phyloP scores from a whole-genome alignment of 30 jellyfish, hydroid and myxozoan species.

The Cassiopea xamachana region DNA sequence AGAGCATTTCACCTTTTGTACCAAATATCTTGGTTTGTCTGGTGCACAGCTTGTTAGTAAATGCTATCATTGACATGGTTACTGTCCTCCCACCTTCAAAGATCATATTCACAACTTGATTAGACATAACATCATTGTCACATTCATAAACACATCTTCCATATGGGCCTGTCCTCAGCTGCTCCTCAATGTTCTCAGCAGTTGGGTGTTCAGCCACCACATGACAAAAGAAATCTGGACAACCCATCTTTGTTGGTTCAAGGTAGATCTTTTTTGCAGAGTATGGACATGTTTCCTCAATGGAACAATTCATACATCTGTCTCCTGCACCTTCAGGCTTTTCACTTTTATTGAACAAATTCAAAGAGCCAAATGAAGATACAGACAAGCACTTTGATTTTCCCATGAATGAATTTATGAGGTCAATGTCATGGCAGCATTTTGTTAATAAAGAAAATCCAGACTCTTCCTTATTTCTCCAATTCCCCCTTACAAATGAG shows the following conservation, averaged over 20 bases:
- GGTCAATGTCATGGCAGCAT: slow-evolving; percentile 92
- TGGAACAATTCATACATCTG: slow-evolving; percentile 81
- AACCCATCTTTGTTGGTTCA: slow-evolving; percentile 57
- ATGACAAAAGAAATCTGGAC: slow-evolving; percentile 67
- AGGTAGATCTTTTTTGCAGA: slow-evolving; percentile 86
- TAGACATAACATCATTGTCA: slow-evolving; percentile 90
- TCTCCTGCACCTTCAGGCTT: slow-evolving; percentile 81
- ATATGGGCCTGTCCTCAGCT: slow-evolving; percentile 83
- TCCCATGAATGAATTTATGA: slow-evolving; percentile 77
- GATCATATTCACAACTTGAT: slow-evolving; percentile 87
- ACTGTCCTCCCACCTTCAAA: slow-evolving; percentile 87
- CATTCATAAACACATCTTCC: slow-evolving; percentile 95
- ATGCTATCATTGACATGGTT: slow-evolving; percentile 84
- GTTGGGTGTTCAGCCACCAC: slow-evolving; percentile 66
- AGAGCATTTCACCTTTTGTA: slow-evolving; percentile 76
- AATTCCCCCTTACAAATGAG: slow-evolving; percentile 88
- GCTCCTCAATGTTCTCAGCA: slow-evolving; percentile 68
- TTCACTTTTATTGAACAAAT: slow-evolving; percentile 63
- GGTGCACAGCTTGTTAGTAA: slow-evolving; percentile 79
- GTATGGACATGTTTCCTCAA: slow-evolving; percentile 84
- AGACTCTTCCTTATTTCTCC: slow-evolving; percentile 74
- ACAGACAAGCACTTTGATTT: slow-evolving; percentile 68
- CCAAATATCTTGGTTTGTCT: slow-evolving; percentile 82
- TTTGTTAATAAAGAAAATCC: slow-evolving; percentile 79
- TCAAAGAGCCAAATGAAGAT: slow-evolving; percentile 83